Evolutionary conservation across 2,888 invertebrate genomes (phyloP), one percentile per base, ranked within the genome.

Genomic region (Drosophila silvestris): DNA sequence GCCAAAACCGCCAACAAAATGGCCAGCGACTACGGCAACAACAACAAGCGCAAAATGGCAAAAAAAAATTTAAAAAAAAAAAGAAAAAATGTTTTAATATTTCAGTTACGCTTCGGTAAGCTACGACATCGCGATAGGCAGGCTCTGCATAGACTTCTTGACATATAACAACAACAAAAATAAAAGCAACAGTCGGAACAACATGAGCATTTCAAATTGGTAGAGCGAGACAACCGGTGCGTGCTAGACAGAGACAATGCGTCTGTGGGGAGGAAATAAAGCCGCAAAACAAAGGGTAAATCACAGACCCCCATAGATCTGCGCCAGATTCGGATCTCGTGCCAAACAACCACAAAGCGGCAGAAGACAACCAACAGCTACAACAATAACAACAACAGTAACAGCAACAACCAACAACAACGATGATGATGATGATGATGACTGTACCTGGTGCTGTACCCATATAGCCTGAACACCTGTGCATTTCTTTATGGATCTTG

Each of bases 101-200:
- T 87, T 83, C 82, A 84, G 91, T 92, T 91, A 91, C 91, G 91
- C 91, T 91, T 89, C 88, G 91, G 70, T 78, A 76, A 89, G 81
- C 85, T 79, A 75, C 80, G 82, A 83, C 88, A 91, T 91, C 91
- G 83, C 77, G 92, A 91, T 91, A 91, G 86, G 79, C 64, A 82
- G 74, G 68, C 85, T 76, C 79, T 53, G 51, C 73, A 79, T 69
- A 69, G 83, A 87, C 90, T 90, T 91, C 91, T 90, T 89, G 74
- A 82, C 83, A 74, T 70, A 74, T 39, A 54, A 59, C 12, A 72
- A 30, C 63, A 70, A 37, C 66, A 59, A 9, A 26, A 61, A 61
- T 14, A 41, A n/a, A 59, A 61, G 57, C 54, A 71, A 54, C n/a
- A 58, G 16, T 66, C 16, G 47, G 47, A 64, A 66, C 59, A 74